A percentile compares a stretch with the other conserved stretches of the same genome.
Evolutionary conservation across 2,888 invertebrate genomes (phyloP).

Genomic region (Rhorus exstirpatorius): DNA sequence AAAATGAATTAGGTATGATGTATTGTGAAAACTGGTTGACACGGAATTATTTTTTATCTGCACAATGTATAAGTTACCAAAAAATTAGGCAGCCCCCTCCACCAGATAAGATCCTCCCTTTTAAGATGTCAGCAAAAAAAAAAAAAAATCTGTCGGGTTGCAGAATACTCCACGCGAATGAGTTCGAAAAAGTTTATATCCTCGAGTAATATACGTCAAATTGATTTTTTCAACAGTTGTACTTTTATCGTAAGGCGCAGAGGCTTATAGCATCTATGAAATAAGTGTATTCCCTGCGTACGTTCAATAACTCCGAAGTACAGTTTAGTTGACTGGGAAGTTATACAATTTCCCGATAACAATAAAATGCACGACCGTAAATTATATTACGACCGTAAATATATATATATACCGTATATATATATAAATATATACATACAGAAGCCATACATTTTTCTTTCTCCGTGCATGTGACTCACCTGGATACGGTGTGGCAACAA

Average conservation of each 20-base stretch:
- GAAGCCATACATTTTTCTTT: conserved; percentile 19
- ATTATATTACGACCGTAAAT: not conserved
- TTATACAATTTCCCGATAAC: conserved; percentile 11
- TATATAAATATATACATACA: conserved; percentile 9
- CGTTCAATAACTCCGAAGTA: not conserved
- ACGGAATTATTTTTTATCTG: not conserved
- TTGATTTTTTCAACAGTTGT: not conserved
- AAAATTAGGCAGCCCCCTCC: not conserved
- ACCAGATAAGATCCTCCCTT: not conserved
- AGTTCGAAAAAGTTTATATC: not conserved
- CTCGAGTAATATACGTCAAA: not conserved
- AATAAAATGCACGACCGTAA: conserved; percentile 4
- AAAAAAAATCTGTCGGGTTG: not conserved
- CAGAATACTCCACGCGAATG: not conserved
- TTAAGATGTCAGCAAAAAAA: not conserved
- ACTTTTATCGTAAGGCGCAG: not conserved
- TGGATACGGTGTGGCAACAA: conserved; percentile 51
- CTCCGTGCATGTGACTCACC: conserved; percentile 44
- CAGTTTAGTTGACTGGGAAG: conserved; percentile 1
- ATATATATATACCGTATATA: not conserved
- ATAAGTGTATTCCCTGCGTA: too few relatives aligned
- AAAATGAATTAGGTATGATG: too few relatives aligned
- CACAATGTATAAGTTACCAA: not conserved
- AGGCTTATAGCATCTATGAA: not conserved
- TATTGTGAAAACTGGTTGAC: not conserved